Percentiles rank a stretch among this genome's conserved stretches.
Conservation (phyloP, 2,888 invertebrate genomes). For the Pyrochroa serraticornis region DNA sequence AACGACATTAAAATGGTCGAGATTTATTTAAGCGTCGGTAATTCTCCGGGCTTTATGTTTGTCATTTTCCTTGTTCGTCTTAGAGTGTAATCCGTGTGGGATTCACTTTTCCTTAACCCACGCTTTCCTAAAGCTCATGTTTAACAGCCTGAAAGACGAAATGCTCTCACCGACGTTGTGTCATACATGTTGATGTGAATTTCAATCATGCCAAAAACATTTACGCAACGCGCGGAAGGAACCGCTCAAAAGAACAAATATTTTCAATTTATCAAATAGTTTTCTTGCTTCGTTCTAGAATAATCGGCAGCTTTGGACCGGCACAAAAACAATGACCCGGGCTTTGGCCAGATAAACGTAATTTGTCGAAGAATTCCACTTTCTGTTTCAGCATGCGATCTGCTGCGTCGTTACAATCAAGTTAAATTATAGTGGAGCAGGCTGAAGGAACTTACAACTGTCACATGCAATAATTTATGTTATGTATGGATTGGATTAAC, state of each 20-base stretch:
- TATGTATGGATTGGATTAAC: too few relatives aligned
- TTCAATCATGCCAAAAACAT: neutral
- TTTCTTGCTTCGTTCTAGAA: too few relatives aligned
- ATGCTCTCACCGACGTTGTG: constrained; percentile 2
- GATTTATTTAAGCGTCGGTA: neutral
- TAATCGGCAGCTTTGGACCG: too few relatives aligned
- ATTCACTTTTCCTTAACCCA: constrained; percentile 5
- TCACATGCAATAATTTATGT: too few relatives aligned
- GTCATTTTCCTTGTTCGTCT: constrained; percentile 5
- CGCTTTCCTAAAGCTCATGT: neutral
- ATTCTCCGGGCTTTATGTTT: constrained; percentile 1
- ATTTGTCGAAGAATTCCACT: too few relatives aligned
- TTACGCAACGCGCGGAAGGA: neutral
- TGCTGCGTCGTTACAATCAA: too few relatives aligned
- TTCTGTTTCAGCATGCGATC: too few relatives aligned
- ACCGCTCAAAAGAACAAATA: neutral
- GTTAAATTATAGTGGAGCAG: too few relatives aligned
- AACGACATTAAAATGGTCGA: neutral
- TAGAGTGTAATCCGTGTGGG: constrained; percentile 1
- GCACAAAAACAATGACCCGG: too few relatives aligned
- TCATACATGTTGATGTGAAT: constrained; percentile 4
- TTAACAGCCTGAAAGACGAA: constrained; percentile 3
- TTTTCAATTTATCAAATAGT: neutral
- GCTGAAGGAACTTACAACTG: too few relatives aligned
- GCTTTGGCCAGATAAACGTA: too few relatives aligned